A percentile compares a stretch with the other conserved stretches of the same genome.
These are phyloP conservation scores for Thera obeliscata DNA, from an alignment of 2,888 invertebrate genomes.

Conservation along the genomic window DNA sequence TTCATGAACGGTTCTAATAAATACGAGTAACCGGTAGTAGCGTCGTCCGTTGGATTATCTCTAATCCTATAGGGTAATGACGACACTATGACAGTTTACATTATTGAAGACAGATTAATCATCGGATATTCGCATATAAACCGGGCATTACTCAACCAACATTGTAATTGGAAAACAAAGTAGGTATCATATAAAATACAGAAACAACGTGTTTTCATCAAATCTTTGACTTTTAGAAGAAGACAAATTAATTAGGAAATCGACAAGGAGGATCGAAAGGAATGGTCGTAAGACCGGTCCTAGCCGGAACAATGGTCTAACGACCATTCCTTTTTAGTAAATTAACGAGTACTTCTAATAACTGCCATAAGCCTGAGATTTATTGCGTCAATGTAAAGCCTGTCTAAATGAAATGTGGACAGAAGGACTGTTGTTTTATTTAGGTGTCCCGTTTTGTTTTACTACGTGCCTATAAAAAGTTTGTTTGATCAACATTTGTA, in stretches of 20 bases:
- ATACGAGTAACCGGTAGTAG: not conserved
- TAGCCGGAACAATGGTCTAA: too few species aligned
- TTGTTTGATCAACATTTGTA: constrained; percentile 26
- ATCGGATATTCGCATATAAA: too few species aligned
- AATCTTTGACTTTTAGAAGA: too few species aligned
- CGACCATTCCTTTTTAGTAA: too few species aligned
- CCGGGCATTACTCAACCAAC: too few species aligned
- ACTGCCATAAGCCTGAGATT: not conserved
- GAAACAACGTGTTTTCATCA: too few species aligned
- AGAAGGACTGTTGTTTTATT: constrained; percentile 22
- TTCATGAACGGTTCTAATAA: not conserved
- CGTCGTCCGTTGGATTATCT: not conserved
- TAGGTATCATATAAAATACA: too few species aligned
- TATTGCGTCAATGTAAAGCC: constrained; percentile 10
- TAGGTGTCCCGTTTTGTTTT: constrained; percentile 25
- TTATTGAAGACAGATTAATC: too few species aligned
- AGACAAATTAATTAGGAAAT: too few species aligned
- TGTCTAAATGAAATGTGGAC: constrained; percentile 18
- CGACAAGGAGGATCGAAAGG: too few species aligned
- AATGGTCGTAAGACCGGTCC: too few species aligned
- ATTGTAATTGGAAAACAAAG: too few species aligned
- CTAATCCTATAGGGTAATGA: not conserved
- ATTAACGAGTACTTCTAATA: constrained; percentile 1
- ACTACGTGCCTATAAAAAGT: constrained; percentile 29
- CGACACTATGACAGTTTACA: not conserved